phyloP scores from a whole-genome alignment of 1,140 invertebrate species.

The Magallana gigas region DNA sequence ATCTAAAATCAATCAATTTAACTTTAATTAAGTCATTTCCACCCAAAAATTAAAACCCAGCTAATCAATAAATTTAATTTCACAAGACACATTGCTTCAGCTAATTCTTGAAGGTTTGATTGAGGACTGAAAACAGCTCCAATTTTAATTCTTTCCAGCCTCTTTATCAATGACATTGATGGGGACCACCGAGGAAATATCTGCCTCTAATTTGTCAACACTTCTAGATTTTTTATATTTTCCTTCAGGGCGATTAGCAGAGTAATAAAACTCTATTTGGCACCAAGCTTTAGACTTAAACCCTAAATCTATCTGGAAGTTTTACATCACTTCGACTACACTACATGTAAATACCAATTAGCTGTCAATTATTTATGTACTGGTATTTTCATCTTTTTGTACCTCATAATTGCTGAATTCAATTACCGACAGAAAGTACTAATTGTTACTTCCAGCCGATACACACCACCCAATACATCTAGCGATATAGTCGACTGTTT shows the following conservation, averaged over 20 bases:
- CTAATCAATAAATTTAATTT: neutral
- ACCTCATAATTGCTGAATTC: conserved; percentile 3
- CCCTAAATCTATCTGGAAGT: neutral
- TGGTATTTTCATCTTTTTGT: neutral
- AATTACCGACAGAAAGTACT: conserved; percentile 1
- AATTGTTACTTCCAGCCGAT: neutral
- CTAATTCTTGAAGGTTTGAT: conserved; percentile 13
- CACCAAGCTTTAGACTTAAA: neutral
- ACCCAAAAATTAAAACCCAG: too few relatives aligned
- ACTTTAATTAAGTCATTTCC: too few relatives aligned
- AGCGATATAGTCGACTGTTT: neutral
- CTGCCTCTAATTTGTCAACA: neutral
- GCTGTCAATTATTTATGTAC: conserved; percentile 17
- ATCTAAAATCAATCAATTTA: too few relatives aligned
- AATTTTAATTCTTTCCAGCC: neutral
- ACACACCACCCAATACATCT: neutral
- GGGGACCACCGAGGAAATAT: neutral
- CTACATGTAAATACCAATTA: conserved; percentile 7
- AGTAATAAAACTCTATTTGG: neutral
- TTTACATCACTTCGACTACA: neutral
- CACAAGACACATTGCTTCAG: conserved; percentile 7
- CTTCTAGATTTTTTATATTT: neutral
- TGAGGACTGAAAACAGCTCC: neutral
- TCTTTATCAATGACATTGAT: neutral
- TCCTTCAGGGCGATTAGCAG: neutral